A percentile compares a stretch with the other conserved stretches of the same genome.
Conservation (phyloP, 2,888 invertebrate species). For the Listrodromus nycthemerus region DNA sequence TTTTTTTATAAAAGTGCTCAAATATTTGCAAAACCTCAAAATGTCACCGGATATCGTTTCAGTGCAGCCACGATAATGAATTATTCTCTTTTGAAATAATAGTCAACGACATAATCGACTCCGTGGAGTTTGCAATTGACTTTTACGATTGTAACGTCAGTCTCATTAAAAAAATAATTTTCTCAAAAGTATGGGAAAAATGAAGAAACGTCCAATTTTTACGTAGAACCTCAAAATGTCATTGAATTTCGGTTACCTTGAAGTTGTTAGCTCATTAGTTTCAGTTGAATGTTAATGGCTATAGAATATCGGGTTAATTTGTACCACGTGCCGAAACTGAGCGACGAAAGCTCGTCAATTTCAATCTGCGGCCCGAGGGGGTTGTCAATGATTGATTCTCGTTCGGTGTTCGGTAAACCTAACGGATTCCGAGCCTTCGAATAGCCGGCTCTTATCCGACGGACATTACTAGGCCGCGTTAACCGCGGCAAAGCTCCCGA, state of each 20-base stretch:
- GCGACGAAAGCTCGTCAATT: conserved; percentile 23
- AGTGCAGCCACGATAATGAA: conserved; percentile 68
- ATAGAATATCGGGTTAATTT: neutral
- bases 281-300: neutral
- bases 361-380: conserved; percentile 6
- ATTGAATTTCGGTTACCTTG: neutral
- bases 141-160: no score
- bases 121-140: no score
- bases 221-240: conserved; percentile 4
- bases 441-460: conserved; percentile 32
- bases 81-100: no score
- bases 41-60: conserved; percentile 55
- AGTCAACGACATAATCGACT: no score
- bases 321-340: neutral
- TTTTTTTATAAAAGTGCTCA: no score
- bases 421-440: conserved; percentile 41
- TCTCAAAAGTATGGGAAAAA: no score
- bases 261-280: conserved; percentile 37
- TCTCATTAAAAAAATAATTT: no score
- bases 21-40: no score
- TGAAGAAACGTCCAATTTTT: conserved; percentile 24
- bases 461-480: conserved; percentile 44
- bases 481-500: conserved; percentile 40
- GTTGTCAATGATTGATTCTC: conserved; percentile 43
- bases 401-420: conserved; percentile 30